These are phyloP conservation scores for Leptonema lineaticorne DNA, from an alignment of 1,140 invertebrate genomes.

Conservation along the genomic window DNA sequence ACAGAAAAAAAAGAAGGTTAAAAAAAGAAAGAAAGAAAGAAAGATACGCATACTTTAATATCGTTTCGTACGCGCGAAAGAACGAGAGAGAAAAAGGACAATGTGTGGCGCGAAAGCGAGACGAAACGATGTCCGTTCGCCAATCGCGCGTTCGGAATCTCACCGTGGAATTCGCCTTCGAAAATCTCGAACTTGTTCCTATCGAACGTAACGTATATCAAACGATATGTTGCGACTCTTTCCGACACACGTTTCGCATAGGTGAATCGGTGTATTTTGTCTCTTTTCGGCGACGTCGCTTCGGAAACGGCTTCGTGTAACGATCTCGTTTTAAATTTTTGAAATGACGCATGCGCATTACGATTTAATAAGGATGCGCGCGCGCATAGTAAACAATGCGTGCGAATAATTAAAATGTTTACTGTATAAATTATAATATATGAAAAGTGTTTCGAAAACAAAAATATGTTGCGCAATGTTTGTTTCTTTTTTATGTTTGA, in stretches of 20 bases:
- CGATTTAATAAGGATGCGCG: too few relatives aligned
- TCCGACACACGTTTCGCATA: too few relatives aligned
- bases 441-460: too few relatives aligned
- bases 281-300: neutral
- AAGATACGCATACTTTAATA: neutral
- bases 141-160: constrained; percentile 15
- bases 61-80: too few relatives aligned
- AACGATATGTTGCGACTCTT: neutral
- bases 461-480: too few relatives aligned
- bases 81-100: neutral
- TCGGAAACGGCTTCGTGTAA: too few relatives aligned
- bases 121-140: neutral
- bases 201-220: neutral
- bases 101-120: neutral
- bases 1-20: neutral
- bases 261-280: too few relatives aligned
- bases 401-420: too few relatives aligned
- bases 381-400: too few relatives aligned
- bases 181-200: neutral
- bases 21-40: neutral
- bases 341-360: neutral
- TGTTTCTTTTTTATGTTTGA: too few relatives aligned
- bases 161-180: constrained; percentile 18
- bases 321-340: neutral
- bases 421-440: too few relatives aligned